Conservation (phyloP, 1,140 invertebrate species). For the Drosophila quadrilineata region DNA sequence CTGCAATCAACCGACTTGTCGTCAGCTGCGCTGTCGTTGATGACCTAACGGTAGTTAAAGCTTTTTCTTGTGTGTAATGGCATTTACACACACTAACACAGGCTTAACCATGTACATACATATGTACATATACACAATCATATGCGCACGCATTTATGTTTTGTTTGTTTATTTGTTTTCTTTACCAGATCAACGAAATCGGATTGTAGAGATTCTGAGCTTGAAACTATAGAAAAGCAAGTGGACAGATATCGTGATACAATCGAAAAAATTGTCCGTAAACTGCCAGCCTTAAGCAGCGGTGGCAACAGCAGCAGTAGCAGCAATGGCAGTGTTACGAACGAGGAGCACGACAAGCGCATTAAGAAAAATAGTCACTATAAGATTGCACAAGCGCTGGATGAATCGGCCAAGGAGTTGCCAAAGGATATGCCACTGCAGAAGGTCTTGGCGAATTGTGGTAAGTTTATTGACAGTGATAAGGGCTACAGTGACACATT, state of each 20-base stretch:
- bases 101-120: neutral
- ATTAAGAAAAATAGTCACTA: conserved; percentile 84
- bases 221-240: conserved; percentile 91
- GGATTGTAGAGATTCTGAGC: conserved; percentile 94
- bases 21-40: conserved; percentile 48
- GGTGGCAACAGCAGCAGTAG: conserved; percentile 45
- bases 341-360: conserved; percentile 89
- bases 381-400: conserved; percentile 83
- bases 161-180: conserved; percentile 27
- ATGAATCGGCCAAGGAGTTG: conserved; percentile 83
- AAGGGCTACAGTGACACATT: conserved; percentile 18
- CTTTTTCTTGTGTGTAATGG: conserved; percentile 29
- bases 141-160: neutral
- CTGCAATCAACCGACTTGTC: conserved; percentile 16
- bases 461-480: conserved; percentile 78
- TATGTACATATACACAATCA: neutral
- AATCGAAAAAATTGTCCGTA: conserved; percentile 86
- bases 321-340: conserved; percentile 77
- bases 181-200: conserved; percentile 84
- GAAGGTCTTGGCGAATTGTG: conserved; percentile 84
- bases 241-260: conserved; percentile 92
- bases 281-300: conserved; percentile 82
- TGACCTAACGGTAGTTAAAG: conserved; percentile 60
- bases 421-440: conserved; percentile 83
- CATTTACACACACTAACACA: neutral